Evolutionary conservation across 2,797 vertebrate species (phyloP).

Genomic region (Balearica regulorum): DNA sequence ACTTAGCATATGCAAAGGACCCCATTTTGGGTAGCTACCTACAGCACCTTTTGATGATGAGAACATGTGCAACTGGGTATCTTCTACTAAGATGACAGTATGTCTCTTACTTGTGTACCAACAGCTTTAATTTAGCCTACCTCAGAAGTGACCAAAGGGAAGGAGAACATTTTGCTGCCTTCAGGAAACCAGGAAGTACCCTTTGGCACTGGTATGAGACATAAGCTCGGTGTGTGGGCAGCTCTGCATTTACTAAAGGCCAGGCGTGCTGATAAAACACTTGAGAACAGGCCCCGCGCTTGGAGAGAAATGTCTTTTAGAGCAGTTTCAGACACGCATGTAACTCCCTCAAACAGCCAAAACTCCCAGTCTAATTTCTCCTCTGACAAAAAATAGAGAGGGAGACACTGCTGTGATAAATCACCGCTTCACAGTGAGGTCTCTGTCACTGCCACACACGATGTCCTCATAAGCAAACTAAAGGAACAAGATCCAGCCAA

Average conservation of each 20-base stretch:
- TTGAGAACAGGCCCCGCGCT: fast-evolving
- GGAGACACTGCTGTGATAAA: neutral
- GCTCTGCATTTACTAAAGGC: neutral
- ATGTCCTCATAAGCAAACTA: neutral
- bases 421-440: neutral
- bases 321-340: neutral
- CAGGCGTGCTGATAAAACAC: neutral
- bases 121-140: neutral
- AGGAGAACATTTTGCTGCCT: neutral
- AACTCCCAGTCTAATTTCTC: neutral
- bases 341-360: neutral
- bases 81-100: neutral
- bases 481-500: neutral
- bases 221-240: neutral
- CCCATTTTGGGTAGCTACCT: neutral
- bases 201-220: neutral
- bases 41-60: neutral
- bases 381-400: neutral
- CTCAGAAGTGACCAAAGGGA: neutral
- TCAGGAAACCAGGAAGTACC: neutral
- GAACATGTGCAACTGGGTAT: neutral
- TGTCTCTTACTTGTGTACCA: neutral
- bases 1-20: neutral
- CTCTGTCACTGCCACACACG: neutral
- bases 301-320: neutral